phyloP scores from a whole-genome alignment of 2,797 vertebrate genomes.

The Xerus rutilus region DNA sequence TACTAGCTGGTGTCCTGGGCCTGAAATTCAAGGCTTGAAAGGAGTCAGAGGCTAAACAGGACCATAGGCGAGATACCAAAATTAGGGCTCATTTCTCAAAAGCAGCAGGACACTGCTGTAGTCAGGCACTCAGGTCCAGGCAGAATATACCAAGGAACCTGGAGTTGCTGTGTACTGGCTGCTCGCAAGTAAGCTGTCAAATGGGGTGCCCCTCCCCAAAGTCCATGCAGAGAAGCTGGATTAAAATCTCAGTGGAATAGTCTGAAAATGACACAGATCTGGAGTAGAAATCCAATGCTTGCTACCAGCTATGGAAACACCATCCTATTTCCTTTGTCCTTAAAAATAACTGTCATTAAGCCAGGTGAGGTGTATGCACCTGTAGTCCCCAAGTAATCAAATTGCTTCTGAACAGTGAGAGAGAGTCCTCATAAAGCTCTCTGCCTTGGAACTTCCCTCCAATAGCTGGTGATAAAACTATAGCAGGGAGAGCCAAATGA shows the following conservation, averaged over 20 bases:
- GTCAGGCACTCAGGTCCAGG: background rate
- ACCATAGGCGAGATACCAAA: background rate
- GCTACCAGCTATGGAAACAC: background rate
- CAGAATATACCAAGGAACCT: background rate
- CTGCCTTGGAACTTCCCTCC: background rate
- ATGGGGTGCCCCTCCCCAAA: background rate
- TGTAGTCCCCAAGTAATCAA: background rate
- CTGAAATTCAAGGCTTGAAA: constrained; percentile 59
- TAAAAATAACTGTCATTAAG: background rate
- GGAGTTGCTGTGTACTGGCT: background rate
- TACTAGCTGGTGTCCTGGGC: background rate
- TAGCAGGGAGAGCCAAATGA: background rate
- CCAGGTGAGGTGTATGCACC: background rate
- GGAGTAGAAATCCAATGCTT: background rate
- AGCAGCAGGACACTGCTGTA: background rate
- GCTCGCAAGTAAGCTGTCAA: background rate
- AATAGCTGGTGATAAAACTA: background rate
- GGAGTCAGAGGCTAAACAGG: background rate
- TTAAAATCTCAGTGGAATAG: background rate
- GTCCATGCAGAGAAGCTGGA: background rate
- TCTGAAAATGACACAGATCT: constrained; percentile 3
- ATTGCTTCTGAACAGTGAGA: background rate
- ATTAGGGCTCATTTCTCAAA: constrained; percentile 14
- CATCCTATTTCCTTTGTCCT: background rate
- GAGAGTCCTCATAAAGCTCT: background rate